Evolutionary conservation across 2,888 invertebrate species (phyloP), one percentile per base, ranked within the genome.

Genomic region (Epirrhoe tristata): DNA sequence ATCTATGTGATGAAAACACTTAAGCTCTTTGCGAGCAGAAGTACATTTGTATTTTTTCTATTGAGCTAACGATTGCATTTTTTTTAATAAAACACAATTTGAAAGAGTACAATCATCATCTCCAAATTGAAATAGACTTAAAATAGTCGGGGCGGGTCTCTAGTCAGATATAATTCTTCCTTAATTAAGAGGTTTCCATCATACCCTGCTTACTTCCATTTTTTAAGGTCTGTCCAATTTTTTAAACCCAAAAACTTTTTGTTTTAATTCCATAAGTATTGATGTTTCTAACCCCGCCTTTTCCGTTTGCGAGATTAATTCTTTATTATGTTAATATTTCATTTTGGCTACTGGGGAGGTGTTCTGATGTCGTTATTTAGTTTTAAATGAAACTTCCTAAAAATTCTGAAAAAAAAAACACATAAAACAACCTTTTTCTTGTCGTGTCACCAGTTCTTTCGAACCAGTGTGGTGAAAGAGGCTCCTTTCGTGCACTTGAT

Each of bases 331-430:
- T 78, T 78, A 78, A 86, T 88, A 82, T 78, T 79, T 88, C 84
- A 88, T 85, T 74, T 67, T 46, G 67, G 80, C 90, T 91, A 89
- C 91, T 72, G 90, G 87, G 85, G 86, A 81, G 88, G 81, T 80
- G 70, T 63, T 82, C 70, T 83, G 79, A 87, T 79, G 77, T 82
- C 82, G 83, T 89, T 88, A 89, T 88, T 88, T 84, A 83, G 79
- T 78, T 81, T 81, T 77, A 63, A 70, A 59, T 36, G 53, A 39
- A 58, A 56, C 8, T 46, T 34, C n/a, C 0, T 50, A 7, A 32
- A 51, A 48, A 36, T 24, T 6, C 5, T 52, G 5, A 31, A 52
- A 52, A 31, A 12, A 32, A n/a, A n/a, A n/a, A n/a, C n/a, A n/a
- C n/a, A n/a, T n/a, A n/a, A n/a, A n/a, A n/a, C n/a, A n/a, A n/a